Conservation (phyloP, 1,140 invertebrate genomes). For the Paracyclopina nana region DNA sequence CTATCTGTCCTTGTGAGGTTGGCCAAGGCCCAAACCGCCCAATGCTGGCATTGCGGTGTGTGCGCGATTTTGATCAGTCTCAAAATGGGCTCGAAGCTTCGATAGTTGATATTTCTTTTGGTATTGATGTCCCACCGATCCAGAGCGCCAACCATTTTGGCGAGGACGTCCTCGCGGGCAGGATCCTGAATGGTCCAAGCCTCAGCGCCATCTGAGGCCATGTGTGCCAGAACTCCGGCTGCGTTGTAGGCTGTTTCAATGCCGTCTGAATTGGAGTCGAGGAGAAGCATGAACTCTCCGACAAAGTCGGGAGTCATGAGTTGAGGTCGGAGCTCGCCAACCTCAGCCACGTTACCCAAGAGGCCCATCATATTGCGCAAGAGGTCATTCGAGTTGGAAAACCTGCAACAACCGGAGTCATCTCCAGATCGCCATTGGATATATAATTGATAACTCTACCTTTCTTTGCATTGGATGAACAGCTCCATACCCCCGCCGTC, state of each 20-base stretch:
- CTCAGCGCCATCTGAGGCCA: conserved; percentile 69
- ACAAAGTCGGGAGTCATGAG: conserved; percentile 70
- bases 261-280: conserved; percentile 67
- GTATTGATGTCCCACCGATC: conserved; percentile 64
- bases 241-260: conserved; percentile 96
- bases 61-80: conserved; percentile 53
- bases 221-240: conserved; percentile 80
- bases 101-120: conserved; percentile 83
- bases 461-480: conserved; percentile 45
- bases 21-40: conserved; percentile 92
- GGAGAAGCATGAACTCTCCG: conserved; percentile 57
- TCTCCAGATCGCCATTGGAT: neutral
- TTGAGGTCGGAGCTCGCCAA: conserved; percentile 51
- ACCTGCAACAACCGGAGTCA: too few relatives aligned
- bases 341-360: conserved; percentile 88
- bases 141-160: conserved; percentile 55
- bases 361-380: conserved; percentile 90
- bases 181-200: conserved; percentile 56
- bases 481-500: conserved; percentile 61
- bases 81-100: conserved; percentile 66
- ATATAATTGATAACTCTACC: neutral
- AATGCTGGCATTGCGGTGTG: conserved; percentile 74
- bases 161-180: conserved; percentile 46
- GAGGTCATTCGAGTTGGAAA: conserved; percentile 66
- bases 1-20: conserved; percentile 82